Base-by-base conservation (phyloP, 2,888 invertebrate species). In the Exephanes ischioxanthus region DNA sequence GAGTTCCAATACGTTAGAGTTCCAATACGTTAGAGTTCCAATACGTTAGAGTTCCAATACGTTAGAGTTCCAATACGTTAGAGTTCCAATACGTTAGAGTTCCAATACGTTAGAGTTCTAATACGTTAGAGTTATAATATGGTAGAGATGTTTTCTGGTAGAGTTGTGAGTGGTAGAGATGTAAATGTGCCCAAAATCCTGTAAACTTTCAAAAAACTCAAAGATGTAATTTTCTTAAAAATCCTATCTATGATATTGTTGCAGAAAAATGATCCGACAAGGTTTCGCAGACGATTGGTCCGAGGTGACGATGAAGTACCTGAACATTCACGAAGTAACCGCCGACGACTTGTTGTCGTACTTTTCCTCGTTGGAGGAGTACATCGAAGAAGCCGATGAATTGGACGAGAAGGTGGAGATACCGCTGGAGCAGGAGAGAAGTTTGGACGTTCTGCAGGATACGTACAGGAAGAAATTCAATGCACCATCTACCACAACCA, bases 251-350 rank as follows among this genome's bases (percentile, higher is more conserved):
- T 67, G 16, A 48, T 67, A n/a, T 45, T 37, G 68, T 78, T 77
- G 14, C 87, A 93, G 93, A 66, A 90, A 89, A 80, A 89, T 92
- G 88, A 90, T 93, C 41, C 88, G 89, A 30, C 83, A 87, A 30
- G 90, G 90, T 48, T 90, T 89, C 5, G 88, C 83, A 0, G 84
- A 90, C 4, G 82, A 91, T 51, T 93, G 93, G 93, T 86, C 86
- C 7, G 66, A 79, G 30, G 37, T 88, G 11, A 22, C 91, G 2
- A 76, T 85, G 0, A 88, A 89, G 26, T 89, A 87, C 70, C 77
- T 93, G 48, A 80, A 87, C 6, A 88, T 93, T 45, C 81, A 89
- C 3, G 85, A 89, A 7, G 81, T 93, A n/a, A 86, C 86, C 0
- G 71, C 81, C 0, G 83, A 90, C 7, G 41, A 89, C 2, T 81